Percentiles rank a stretch among this genome's conserved stretches.
Evolutionary conservation across 1,140 invertebrate species (phyloP).

Genomic region (Metopolophium dirhodum): DNA sequence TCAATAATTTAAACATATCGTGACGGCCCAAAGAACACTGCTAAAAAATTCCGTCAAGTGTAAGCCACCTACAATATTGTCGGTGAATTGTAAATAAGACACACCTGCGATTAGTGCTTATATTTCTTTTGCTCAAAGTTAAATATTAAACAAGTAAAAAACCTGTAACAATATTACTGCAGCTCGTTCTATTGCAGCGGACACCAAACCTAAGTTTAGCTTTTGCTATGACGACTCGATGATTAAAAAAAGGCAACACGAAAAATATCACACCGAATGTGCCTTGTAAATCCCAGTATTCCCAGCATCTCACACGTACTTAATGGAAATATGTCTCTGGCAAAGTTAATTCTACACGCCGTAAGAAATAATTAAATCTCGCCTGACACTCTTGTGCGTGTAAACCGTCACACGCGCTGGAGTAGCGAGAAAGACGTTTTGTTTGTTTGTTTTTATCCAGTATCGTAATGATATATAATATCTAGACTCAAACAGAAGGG

Average conservation of each 20-base stretch:
- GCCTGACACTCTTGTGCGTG: neutral
- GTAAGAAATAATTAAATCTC: conserved; percentile 34
- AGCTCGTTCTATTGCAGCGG: neutral
- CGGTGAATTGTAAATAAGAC: too few relatives aligned
- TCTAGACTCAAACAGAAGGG: neutral
- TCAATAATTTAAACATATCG: neutral
- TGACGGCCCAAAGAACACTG: neutral
- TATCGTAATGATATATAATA: neutral
- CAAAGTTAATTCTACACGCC: conserved; percentile 1
- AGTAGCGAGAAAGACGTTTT: neutral
- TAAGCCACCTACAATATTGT: neutral
- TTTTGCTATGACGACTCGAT: neutral
- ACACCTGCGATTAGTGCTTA: too few relatives aligned
- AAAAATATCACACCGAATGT: neutral
- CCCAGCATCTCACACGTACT: neutral
- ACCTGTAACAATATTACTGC: neutral
- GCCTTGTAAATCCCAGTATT: neutral
- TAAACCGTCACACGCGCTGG: neutral
- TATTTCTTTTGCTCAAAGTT: too few relatives aligned
- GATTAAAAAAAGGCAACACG: neutral
- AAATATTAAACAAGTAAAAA: neutral
- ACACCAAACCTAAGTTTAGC: neutral
- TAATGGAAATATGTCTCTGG: conserved; percentile 13
- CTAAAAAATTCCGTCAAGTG: neutral
- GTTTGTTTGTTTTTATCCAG: neutral